phyloP scores from a whole-genome alignment of 2,797 vertebrate species.

The Zonotrichia albicollis region DNA sequence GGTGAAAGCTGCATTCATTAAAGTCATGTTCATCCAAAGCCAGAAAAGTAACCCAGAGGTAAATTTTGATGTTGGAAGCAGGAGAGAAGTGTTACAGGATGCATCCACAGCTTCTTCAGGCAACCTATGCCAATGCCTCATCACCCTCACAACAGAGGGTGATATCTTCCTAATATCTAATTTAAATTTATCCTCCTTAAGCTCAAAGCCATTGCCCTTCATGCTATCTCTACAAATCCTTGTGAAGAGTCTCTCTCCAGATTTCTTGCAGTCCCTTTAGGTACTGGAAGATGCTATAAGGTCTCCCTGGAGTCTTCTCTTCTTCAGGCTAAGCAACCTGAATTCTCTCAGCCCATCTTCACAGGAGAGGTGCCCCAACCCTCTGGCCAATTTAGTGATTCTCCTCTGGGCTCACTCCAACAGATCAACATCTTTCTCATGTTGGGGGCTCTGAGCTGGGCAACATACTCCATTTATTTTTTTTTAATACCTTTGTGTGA shows the following conservation, averaged over 20 bases:
- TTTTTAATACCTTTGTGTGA: background rate
- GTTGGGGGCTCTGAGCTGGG: background rate
- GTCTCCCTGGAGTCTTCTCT: background rate
- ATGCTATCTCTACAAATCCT: background rate
- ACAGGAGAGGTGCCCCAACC: background rate
- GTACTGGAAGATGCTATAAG: background rate
- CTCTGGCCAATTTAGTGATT: background rate
- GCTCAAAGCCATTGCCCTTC: background rate
- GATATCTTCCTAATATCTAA: background rate
- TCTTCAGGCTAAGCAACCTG: background rate
- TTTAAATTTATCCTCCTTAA: background rate
- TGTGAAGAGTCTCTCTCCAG: background rate
- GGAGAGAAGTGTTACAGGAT: background rate
- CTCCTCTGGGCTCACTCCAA: background rate
- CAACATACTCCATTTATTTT: background rate
- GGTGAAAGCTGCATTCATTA: background rate
- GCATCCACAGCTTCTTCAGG: background rate
- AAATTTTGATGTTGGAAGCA: background rate
- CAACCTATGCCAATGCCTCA: background rate
- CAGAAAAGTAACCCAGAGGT: background rate
- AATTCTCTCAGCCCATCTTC: background rate
- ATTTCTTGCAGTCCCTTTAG: background rate
- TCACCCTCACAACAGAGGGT: background rate
- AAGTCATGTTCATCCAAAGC: background rate
- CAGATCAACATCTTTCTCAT: fast-evolving